phyloP scores from a whole-genome alignment of 2,888 invertebrate genomes.

The Lordiphosa fenestrarum region DNA sequence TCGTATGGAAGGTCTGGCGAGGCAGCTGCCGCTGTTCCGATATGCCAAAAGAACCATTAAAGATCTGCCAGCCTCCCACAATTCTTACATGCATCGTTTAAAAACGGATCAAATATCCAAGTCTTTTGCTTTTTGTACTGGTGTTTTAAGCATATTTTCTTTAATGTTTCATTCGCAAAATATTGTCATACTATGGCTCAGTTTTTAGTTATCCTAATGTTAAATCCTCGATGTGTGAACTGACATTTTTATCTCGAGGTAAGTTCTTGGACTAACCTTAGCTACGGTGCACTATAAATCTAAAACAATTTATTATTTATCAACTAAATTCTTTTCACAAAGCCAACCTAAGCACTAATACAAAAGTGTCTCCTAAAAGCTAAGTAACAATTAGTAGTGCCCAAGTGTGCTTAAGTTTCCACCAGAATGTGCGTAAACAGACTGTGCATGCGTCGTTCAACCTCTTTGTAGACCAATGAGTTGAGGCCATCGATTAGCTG shows the following conservation, averaged over 20 bases:
- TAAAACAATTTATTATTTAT: conserved; percentile 35
- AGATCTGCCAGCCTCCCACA: too few species aligned
- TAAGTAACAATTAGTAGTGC: conserved; percentile 43
- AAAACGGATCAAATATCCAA: too few species aligned
- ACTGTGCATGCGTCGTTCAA: conserved; percentile 82
- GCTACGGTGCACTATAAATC: conserved; percentile 4
- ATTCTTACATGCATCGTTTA: too few species aligned
- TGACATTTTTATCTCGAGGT: conserved; percentile 28
- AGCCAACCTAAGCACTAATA: conserved; percentile 10
- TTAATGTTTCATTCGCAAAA: too few species aligned
- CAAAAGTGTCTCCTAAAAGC: conserved; percentile 36
- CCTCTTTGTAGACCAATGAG: conserved; percentile 82
- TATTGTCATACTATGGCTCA: neutral
- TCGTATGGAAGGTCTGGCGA: too few species aligned
- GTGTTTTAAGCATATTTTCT: neutral
- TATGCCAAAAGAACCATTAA: too few species aligned
- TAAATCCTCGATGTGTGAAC: neutral
- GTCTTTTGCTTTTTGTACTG: neutral
- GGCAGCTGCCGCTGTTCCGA: too few species aligned
- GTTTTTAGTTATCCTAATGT: conserved; percentile 14
- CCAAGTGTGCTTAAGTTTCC: conserved; percentile 78
- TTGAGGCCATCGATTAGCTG: conserved; percentile 84
- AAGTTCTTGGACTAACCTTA: conserved; percentile 21
- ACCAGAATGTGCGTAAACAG: conserved; percentile 85
- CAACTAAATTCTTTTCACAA: conserved; percentile 1